phyloP scores from a whole-genome alignment of 2,797 vertebrate species.

The Poecile montanus region DNA sequence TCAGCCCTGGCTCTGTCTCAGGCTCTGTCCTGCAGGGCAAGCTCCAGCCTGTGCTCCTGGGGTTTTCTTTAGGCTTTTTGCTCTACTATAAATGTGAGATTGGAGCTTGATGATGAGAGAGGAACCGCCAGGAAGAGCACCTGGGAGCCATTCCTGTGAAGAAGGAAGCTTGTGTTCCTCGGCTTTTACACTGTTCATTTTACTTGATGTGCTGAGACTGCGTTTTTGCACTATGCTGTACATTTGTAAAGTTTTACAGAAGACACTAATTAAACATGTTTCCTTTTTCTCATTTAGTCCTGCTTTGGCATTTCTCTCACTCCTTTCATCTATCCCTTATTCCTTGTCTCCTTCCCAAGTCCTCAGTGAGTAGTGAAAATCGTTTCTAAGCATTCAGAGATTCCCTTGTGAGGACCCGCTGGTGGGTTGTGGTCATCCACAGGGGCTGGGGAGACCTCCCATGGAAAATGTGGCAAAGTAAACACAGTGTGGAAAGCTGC shows the following conservation, averaged over 20 bases:
- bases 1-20: background rate
- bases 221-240: conserved; percentile 77
- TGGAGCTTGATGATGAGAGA: conserved; percentile 10
- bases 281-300: conserved; percentile 65
- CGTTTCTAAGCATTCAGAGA: background rate
- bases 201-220: conserved; percentile 66
- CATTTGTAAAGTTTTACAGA: conserved; percentile 77
- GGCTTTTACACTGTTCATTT: conserved; percentile 43
- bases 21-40: background rate
- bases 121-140: background rate
- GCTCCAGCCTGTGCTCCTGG: background rate
- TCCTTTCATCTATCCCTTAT: background rate
- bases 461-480: background rate
- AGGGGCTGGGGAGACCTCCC: background rate
- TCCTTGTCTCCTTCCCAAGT: background rate
- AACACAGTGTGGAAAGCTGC: background rate
- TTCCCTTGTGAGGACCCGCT: background rate
- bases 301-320: background rate
- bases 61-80: conserved; percentile 39
- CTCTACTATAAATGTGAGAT: conserved; percentile 12
- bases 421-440: background rate
- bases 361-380: background rate
- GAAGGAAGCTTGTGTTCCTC: conserved; percentile 10
- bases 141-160: background rate
- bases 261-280: conserved; percentile 66